phyloP scores from a whole-genome alignment of 2,888 invertebrate genomes.

The Caenorhabditis imperialis region DNA sequence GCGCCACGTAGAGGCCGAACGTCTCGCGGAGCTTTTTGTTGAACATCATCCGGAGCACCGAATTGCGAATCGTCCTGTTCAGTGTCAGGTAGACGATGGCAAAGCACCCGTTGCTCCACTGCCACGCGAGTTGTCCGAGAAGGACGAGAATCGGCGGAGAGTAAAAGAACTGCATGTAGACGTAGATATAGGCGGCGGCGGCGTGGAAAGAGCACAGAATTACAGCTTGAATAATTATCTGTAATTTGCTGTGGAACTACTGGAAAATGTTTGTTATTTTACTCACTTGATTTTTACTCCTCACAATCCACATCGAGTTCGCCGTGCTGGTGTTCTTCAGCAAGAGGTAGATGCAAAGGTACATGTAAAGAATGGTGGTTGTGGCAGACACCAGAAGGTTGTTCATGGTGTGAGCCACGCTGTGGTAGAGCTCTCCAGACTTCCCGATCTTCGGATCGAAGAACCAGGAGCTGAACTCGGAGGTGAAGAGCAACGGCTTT shows the following conservation, averaged over 20 bases:
- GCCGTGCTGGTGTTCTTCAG: not conserved
- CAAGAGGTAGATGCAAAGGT: conserved; percentile 6
- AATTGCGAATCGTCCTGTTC: conserved; percentile 16
- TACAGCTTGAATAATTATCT: conserved; percentile 22
- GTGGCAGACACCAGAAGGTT: conserved; percentile 14
- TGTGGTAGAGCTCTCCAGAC: conserved; percentile 11
- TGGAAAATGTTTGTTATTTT: no score
- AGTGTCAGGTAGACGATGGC: conserved; percentile 24
- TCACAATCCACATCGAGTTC: conserved; percentile 12
- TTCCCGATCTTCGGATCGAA: conserved; percentile 18
- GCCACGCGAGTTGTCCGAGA: conserved; percentile 20
- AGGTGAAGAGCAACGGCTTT: conserved; percentile 15
- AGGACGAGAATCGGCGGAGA: conserved; percentile 10
- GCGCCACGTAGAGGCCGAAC: no score
- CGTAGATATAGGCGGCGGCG: conserved; percentile 20
- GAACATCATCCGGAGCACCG: conserved; percentile 6
- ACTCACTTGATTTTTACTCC: conserved; percentile 13
- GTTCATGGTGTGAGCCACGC: conserved; percentile 16
- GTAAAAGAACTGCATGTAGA: conserved; percentile 34
- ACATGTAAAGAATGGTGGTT: conserved; percentile 12
- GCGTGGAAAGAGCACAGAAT: conserved; percentile 25
- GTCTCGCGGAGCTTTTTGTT: no score
- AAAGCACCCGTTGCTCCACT: conserved; percentile 24
- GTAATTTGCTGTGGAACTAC: no score
- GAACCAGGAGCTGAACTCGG: conserved; percentile 26